These are phyloP conservation scores for Ptychadena robeensis DNA, from an alignment of 2,797 vertebrate genomes.

Conservation along the genomic window DNA sequence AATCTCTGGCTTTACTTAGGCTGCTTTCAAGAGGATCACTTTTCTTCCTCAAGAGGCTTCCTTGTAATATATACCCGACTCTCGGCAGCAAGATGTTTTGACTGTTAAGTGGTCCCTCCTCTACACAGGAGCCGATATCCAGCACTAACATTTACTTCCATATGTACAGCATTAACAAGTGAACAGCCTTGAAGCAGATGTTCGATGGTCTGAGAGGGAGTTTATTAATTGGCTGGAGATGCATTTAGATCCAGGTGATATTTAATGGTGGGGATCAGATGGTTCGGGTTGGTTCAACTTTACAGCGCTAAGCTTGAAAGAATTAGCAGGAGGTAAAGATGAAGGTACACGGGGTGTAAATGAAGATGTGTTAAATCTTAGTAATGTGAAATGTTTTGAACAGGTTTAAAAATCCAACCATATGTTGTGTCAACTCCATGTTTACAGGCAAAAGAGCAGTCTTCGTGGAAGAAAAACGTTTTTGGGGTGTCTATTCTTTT, in stretches of 20 bases:
- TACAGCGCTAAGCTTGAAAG: background rate
- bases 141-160: slow-evolving; percentile 49
- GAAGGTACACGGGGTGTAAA: slow-evolving; percentile 1
- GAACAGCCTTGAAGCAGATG: slow-evolving; percentile 60
- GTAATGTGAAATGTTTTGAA: background rate
- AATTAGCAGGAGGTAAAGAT: slow-evolving; percentile 7
- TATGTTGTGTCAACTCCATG: background rate
- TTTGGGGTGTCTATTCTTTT: too few species aligned
- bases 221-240: slow-evolving; percentile 55
- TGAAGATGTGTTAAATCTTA: slow-evolving; percentile 6
- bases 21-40: slow-evolving; percentile 54
- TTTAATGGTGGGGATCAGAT: slow-evolving; percentile 37
- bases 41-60: slow-evolving; percentile 55
- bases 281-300: background rate
- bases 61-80: slow-evolving; percentile 55
- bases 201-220: slow-evolving; percentile 2
- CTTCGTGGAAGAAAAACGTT: background rate
- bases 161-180: slow-evolving; percentile 55
- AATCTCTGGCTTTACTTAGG: slow-evolving; percentile 40
- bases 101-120: slow-evolving; percentile 52
- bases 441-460: background rate
- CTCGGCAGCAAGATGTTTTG: slow-evolving; percentile 53
- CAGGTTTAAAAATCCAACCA: background rate
- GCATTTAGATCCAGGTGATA: slow-evolving; percentile 44
- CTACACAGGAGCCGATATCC: slow-evolving; percentile 49